A percentile compares a stretch with the other conserved stretches of the same genome.
phyloP scores from a whole-genome alignment of 2,113 vertebrate genomes.

The Ia io region DNA sequence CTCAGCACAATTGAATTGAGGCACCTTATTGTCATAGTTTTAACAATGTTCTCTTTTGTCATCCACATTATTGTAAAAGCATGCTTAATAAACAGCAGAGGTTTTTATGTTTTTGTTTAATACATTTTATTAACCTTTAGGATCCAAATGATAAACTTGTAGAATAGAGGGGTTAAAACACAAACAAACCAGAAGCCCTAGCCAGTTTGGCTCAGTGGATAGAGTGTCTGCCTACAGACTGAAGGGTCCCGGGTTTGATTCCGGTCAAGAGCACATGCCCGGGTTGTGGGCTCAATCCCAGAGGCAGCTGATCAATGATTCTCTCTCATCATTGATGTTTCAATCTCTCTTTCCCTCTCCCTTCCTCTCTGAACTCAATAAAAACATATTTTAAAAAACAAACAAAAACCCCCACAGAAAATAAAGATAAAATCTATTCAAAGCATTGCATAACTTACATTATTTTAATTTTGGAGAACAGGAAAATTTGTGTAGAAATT shows the following conservation, averaged over 20 bases:
- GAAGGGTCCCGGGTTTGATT: no score
- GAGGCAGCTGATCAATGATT: no score
- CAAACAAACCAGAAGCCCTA: no score
- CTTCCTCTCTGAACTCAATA: no score
- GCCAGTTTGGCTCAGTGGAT: no score
- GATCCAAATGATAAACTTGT: conserved; percentile 1
- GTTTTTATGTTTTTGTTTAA: conserved; percentile 45
- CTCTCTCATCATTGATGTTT: no score
- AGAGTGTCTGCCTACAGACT: no score
- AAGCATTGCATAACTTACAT: not conserved
- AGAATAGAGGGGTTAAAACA: not conserved
- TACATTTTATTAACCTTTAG: conserved; percentile 21
- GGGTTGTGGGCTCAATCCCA: no score
- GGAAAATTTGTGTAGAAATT: not conserved
- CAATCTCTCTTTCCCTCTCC: no score
- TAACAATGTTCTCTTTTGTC: not conserved
- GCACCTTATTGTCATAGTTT: not conserved
- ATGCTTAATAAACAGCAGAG: not conserved
- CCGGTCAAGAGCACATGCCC: no score
- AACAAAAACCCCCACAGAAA: not conserved
- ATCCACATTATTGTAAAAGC: not conserved
- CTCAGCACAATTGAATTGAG: not conserved
- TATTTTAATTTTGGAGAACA: conserved; percentile 8
- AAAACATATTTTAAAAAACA: no score
- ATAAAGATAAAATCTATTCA: not conserved